Evolutionary conservation across 2,888 invertebrate genomes (phyloP), one percentile per base, ranked within the genome.

Genomic region (Watsonalla cultraria): DNA sequence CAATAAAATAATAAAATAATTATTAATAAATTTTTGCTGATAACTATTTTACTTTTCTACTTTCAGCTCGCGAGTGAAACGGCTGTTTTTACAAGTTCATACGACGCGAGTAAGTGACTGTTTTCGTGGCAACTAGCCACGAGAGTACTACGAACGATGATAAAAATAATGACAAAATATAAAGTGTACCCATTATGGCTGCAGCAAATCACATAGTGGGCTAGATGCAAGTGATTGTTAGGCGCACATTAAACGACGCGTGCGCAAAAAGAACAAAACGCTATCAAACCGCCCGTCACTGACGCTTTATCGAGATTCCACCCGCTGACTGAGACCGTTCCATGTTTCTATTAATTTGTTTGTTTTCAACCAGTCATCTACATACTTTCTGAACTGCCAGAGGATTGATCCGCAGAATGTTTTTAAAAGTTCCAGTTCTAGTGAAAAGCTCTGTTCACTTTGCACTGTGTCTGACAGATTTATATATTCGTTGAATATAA

Each of bases 261-360:
- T 66, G 61, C 64, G 63, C 73, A 83, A 84, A 74, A 81, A 72
- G 70, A 78, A 69, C 74, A 81, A 76, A 76, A 74, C 67, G 59
- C 57, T 68, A 61, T 62, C 66, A 62, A 60, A 62, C 62, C 53
- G 59, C 55, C 69, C 63, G 66, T 70, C 74, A 73, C 60, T 65
- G 59, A 52, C 53, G 55, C 62, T 66, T 64, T 66, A 65, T 70
- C 61, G 68, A 63, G 67, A 72, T 74, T 66, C 68, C 64, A 52
- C 45, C 51, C 54, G 57, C 45, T 45, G 14, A 51, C 51, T 51
- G 55, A 60, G 54, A 62, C 59, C 54, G 57, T 55, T 51, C 54
- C 53, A 37, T 46, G 52, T 11, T 11, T 11, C 42, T 11, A 42
- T 42, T 8, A 5, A 11, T 49, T 37, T 47, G 5, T 33, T 49